Conservation (phyloP, 2,113 vertebrate species). For the Plectropomus leopardus region DNA sequence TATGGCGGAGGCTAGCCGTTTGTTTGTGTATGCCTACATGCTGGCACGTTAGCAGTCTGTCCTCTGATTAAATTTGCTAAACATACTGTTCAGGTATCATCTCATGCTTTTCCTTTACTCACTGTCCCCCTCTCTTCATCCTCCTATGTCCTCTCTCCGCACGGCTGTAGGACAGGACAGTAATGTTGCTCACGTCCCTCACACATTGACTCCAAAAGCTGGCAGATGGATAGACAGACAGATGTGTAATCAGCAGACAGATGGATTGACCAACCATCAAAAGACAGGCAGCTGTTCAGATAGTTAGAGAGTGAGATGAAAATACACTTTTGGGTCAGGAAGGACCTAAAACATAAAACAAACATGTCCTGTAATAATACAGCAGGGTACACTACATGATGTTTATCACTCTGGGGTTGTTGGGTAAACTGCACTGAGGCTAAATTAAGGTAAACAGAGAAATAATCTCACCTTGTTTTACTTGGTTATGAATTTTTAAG, state of each 20-base stretch:
- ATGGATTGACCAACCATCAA: conserved; percentile 75
- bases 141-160: not conserved
- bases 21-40: not conserved
- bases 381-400: not conserved
- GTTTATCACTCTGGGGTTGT: not conserved
- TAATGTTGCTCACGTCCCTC: conserved; percentile 36
- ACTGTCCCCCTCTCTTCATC: conserved; percentile 21
- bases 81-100: conserved; percentile 26
- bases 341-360: conserved; percentile 35
- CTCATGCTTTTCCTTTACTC: not conserved
- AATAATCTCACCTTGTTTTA: not conserved
- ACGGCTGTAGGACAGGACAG: conserved; percentile 3
- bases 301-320: conserved; percentile 46
- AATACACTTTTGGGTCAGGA: conserved; percentile 32
- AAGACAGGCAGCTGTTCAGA: conserved; percentile 62
- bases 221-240: conserved; percentile 69
- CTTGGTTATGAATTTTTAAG: not conserved
- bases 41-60: conserved; percentile 5
- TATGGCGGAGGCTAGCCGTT: not conserved
- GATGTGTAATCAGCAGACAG: conserved; percentile 75
- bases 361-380: conserved; percentile 33
- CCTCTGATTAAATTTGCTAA: conserved; percentile 8
- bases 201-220: conserved; percentile 47
- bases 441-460: not conserved
- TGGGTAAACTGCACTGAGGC: not conserved